Evolutionary conservation across 1,140 invertebrate genomes (phyloP).

Genomic region (Cryptotermes secundus): DNA sequence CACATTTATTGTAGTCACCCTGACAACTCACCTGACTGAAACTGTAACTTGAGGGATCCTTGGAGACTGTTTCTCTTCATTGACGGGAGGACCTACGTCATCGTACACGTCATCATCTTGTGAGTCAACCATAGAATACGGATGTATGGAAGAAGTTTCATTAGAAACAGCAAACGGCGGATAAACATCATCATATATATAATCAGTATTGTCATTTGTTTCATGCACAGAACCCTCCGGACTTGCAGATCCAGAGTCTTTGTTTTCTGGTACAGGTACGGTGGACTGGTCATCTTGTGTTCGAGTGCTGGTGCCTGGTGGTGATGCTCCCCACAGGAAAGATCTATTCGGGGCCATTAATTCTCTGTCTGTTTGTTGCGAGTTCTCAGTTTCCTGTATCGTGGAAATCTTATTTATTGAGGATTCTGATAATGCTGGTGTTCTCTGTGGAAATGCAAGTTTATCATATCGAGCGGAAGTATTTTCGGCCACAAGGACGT

Average conservation of each 20-base stretch:
- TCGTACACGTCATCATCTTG: constrained; percentile 36
- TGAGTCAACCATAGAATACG: not conserved
- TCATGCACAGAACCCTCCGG: not conserved
- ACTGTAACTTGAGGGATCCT: not conserved
- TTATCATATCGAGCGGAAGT: not conserved
- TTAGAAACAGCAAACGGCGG: not conserved
- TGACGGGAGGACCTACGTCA: constrained; percentile 26
- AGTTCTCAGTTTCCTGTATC: not conserved
- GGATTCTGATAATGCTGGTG: not conserved
- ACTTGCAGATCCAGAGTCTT: not conserved
- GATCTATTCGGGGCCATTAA: constrained; percentile 8
- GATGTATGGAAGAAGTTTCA: not conserved
- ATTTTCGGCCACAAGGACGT: not conserved
- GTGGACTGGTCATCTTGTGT: not conserved
- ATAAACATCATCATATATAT: constrained; percentile 21
- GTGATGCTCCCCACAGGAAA: constrained; percentile 27
- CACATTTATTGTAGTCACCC: not conserved
- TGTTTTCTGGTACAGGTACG: not conserved
- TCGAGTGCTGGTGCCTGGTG: not conserved
- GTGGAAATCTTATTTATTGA: not conserved
- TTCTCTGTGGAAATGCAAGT: not conserved
- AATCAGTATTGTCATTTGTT: not conserved
- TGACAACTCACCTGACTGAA: not conserved
- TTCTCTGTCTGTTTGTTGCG: not conserved
- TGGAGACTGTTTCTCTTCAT: not conserved